Conservation (phyloP, 2,113 vertebrate species). For the Megaceryle maxima region DNA sequence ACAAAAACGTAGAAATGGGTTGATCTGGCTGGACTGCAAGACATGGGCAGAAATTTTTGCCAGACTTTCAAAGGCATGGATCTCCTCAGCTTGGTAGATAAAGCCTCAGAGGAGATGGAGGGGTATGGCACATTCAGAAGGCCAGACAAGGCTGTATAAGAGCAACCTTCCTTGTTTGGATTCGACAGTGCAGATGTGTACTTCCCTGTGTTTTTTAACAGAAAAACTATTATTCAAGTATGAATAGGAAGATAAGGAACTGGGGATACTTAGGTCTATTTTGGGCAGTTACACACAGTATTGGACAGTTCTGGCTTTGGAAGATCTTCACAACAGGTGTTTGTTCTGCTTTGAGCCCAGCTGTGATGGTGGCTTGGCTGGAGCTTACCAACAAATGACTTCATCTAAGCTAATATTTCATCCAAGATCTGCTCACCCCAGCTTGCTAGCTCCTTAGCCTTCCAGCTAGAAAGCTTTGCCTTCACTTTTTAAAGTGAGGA, state of each 20-base stretch:
- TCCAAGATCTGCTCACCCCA: neutral
- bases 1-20: fast-evolving
- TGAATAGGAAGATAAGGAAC: neutral
- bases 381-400: neutral
- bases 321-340: neutral
- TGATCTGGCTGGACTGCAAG: neutral
- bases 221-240: neutral
- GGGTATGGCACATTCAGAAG: neutral
- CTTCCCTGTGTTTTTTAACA: neutral
- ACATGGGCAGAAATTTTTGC: neutral
- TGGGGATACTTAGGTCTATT: neutral
- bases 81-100: neutral
- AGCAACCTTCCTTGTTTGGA: neutral
- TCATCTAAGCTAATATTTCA: neutral
- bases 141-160: neutral
- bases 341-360: neutral
- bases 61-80: neutral
- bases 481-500: neutral
- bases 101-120: neutral
- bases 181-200: neutral
- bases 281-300: neutral
- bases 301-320: neutral
- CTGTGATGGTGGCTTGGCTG: neutral
- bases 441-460: neutral
- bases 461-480: neutral